Evolutionary conservation across 2,113 vertebrate genomes (phyloP).

Genomic region (Pteruthius melanotis): DNA sequence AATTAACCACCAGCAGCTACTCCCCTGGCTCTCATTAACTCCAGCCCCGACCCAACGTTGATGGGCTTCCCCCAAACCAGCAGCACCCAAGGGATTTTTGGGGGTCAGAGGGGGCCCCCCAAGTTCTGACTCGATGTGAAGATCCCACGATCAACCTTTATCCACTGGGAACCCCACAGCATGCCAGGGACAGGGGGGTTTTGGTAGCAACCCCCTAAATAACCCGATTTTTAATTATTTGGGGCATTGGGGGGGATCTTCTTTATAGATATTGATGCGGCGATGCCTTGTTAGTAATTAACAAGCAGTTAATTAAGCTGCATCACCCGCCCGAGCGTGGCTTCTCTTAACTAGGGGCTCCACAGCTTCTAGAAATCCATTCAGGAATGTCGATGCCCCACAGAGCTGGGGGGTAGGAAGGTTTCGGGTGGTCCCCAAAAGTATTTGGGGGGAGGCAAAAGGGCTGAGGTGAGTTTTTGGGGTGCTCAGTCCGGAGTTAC

Average conservation of each 20-base stretch:
- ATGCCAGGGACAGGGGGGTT: neutral
- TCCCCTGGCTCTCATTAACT: slow-evolving; percentile 45
- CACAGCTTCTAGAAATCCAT: neutral
- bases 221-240: neutral
- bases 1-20: slow-evolving; percentile 3
- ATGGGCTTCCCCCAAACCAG: neutral
- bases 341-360: neutral
- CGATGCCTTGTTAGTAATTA: neutral
- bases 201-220: neutral
- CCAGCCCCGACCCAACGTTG: neutral
- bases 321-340: neutral
- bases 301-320: slow-evolving; percentile 2
- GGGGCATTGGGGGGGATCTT: neutral
- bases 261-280: neutral
- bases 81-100: neutral
- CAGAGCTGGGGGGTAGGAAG: neutral
- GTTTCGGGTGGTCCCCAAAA: neutral
- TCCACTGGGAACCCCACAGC: neutral
- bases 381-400: neutral
- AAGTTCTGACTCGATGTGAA: neutral
- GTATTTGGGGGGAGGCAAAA: neutral
- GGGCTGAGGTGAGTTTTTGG: neutral
- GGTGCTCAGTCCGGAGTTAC: neutral
- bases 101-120: neutral
- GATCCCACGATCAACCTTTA: neutral